phyloP scores from a whole-genome alignment of 2,113 vertebrate genomes.

The Grantiella picta region DNA sequence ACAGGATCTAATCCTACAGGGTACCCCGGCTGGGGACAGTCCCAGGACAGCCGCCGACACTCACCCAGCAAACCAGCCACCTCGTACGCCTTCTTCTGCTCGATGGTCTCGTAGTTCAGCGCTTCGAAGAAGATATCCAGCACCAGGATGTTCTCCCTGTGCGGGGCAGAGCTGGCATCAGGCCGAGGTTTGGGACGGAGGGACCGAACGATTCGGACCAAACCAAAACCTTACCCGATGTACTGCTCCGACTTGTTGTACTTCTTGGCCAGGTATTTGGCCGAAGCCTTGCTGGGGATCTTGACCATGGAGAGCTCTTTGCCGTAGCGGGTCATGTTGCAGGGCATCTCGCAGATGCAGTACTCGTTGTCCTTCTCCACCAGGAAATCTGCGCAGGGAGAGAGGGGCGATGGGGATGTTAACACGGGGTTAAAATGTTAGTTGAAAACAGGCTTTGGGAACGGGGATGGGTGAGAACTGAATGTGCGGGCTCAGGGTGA shows the following conservation, averaged over 20 bases:
- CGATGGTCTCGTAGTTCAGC: conserved; percentile 97
- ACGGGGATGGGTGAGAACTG: no score
- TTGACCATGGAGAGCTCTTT: conserved; percentile 99
- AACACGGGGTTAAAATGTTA: no score
- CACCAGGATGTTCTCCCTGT: conserved; percentile 96
- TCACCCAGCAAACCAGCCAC: conserved; percentile 95
- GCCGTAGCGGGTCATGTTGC: conserved; percentile 92
- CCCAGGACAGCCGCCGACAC: not conserved
- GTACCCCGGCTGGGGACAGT: not conserved
- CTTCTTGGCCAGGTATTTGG: conserved; percentile 98
- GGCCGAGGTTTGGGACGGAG: not conserved
- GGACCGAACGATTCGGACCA: no score
- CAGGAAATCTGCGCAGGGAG: conserved; percentile 84
- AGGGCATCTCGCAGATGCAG: conserved; percentile 95
- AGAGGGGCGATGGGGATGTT: not conserved
- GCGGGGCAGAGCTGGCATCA: not conserved
- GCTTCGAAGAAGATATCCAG: conserved; percentile 98
- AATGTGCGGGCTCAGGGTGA: no score
- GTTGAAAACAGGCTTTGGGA: no score
- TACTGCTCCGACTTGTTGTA: conserved; percentile 99
- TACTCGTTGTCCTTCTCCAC: conserved; percentile 95
- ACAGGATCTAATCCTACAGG: no score
- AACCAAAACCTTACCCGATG: conserved; percentile 78
- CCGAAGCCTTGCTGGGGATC: conserved; percentile 98
- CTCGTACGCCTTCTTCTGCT: conserved; percentile 98